Conservation (phyloP, 2,888 invertebrate genomes). For the Cabera pusaria region DNA sequence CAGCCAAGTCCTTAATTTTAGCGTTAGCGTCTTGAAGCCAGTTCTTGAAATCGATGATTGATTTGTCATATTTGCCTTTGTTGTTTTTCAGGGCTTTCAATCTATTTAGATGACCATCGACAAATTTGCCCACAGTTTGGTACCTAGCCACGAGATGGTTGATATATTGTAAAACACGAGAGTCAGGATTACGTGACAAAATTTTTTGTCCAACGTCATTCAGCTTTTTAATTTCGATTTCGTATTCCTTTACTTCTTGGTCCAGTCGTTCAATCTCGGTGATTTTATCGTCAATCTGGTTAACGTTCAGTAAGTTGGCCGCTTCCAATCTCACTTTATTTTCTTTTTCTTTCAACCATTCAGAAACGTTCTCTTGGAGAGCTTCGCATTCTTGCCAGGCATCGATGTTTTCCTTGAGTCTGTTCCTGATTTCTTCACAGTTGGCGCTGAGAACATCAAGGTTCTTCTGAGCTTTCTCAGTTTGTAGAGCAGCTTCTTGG, state of each 20-base stretch:
- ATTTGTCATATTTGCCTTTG: conserved; percentile 86
- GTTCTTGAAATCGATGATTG: conserved; percentile 87
- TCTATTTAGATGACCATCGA: conserved; percentile 87
- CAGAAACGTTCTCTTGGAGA: conserved; percentile 88
- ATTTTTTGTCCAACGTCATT: conserved; percentile 88
- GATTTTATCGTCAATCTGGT: conserved; percentile 87
- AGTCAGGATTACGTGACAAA: conserved; percentile 90
- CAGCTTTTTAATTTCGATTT: conserved; percentile 86
- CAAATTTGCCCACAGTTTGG: conserved; percentile 88
- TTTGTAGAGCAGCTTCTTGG: conserved; percentile 86
- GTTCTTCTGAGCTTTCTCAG: conserved; percentile 87
- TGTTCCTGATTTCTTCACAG: conserved; percentile 86
- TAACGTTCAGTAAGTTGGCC: conserved; percentile 86
- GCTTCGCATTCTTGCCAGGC: conserved; percentile 92
- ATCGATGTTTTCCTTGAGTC: conserved; percentile 87
- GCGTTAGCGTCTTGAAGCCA: conserved; percentile 91
- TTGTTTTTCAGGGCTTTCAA: conserved; percentile 88
- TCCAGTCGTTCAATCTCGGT: conserved; percentile 85
- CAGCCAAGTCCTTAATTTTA: conserved; percentile 88
- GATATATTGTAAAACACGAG: conserved; percentile 91
- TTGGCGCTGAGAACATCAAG: conserved; percentile 87
- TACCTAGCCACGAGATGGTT: conserved; percentile 90
- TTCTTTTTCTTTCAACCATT: conserved; percentile 92
- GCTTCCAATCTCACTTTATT: conserved; percentile 89
- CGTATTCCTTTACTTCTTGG: conserved; percentile 85